A percentile compares a stretch with the other conserved stretches of the same genome.
phyloP scores from a whole-genome alignment of 2,797 vertebrate species.

The Lacerta bilineata region DNA sequence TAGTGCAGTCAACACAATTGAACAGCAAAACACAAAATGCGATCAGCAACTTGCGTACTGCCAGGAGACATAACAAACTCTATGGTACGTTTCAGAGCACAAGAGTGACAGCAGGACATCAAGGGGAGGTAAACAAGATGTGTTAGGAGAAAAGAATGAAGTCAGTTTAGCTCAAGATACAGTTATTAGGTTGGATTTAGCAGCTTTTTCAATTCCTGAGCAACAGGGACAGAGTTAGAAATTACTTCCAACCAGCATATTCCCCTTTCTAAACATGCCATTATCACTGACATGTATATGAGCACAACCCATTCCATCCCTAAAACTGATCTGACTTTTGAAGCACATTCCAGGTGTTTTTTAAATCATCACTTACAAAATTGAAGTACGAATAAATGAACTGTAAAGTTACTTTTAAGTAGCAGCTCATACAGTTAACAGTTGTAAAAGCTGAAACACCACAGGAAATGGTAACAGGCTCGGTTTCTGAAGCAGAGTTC shows the following conservation, averaged over 20 bases:
- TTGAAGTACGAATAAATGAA: not conserved
- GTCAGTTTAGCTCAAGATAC: conserved; percentile 35
- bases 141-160: conserved; percentile 22
- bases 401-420: conserved; percentile 9
- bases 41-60: conserved; percentile 55
- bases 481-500: conserved; percentile 23
- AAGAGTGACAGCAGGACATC: conserved; percentile 28
- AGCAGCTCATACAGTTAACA: not conserved
- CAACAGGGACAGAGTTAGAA: conserved; percentile 50
- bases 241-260: conserved; percentile 20
- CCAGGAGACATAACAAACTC: conserved; percentile 47
- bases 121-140: conserved; percentile 10
- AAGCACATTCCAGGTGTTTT: conserved; percentile 30
- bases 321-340: conserved; percentile 34
- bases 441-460: not conserved
- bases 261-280: conserved; percentile 38
- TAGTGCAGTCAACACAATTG: conserved; percentile 63
- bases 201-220: conserved; percentile 73
- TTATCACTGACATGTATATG: conserved; percentile 12
- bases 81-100: conserved; percentile 22
- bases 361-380: conserved; percentile 23
- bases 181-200: conserved; percentile 54
- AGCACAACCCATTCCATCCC: conserved; percentile 35
- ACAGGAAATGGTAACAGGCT: conserved; percentile 20
- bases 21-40: conserved; percentile 54